Percentiles rank a stretch among this genome's conserved stretches.
phyloP scores from a whole-genome alignment of 2,113 vertebrate genomes.

The Petaurus breviceps region DNA sequence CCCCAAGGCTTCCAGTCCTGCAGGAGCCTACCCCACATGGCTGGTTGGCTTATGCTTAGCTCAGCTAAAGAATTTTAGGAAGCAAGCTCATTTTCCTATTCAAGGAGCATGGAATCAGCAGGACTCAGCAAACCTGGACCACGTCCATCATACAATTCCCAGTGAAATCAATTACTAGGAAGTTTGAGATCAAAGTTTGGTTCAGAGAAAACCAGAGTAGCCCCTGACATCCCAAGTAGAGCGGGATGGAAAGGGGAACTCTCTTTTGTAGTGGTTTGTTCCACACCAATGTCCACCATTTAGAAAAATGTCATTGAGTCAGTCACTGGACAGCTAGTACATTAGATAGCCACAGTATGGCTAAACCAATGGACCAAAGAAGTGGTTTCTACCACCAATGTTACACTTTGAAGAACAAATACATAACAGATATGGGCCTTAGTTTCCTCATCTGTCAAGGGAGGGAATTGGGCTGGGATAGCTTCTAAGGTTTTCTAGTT shows the following conservation, averaged over 20 bases:
- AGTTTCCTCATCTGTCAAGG: background rate
- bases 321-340: constrained; percentile 5
- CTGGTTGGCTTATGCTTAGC: constrained; percentile 25
- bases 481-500: background rate
- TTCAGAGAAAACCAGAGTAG: constrained; percentile 48
- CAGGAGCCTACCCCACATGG: background rate
- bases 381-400: background rate
- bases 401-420: constrained; percentile 1
- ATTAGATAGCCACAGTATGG: constrained; percentile 16
- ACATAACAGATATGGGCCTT: background rate
- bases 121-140: constrained; percentile 4
- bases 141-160: background rate
- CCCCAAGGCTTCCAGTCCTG: background rate
- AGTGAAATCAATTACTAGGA: background rate
- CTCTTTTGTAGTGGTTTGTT: background rate
- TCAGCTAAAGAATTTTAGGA: background rate
- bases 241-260: background rate
- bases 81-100: constrained; percentile 34
- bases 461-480: background rate
- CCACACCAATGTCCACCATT: constrained; percentile 51
- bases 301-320: constrained; percentile 52
- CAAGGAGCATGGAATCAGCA: constrained; percentile 38
- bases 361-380: background rate
- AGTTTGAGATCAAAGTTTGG: constrained; percentile 48
- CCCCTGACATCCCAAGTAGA: background rate